Conservation (phyloP, 2,113 vertebrate genomes). For the Prunella fulvescens region DNA sequence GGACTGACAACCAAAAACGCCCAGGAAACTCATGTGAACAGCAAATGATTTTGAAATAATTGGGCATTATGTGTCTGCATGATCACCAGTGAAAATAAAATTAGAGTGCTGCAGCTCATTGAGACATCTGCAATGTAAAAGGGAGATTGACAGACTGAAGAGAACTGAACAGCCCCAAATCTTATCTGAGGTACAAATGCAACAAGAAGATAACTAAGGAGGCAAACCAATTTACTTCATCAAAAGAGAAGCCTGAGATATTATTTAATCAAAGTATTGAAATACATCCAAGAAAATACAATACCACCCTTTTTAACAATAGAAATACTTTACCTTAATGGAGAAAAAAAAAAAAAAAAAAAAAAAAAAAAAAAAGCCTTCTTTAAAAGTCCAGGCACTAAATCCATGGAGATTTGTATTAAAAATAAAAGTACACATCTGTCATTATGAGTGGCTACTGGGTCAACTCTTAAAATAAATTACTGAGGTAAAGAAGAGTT, state of each 20-base stretch:
- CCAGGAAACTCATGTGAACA: background rate
- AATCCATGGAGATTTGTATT: background rate
- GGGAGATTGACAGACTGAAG: background rate
- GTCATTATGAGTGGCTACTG: background rate
- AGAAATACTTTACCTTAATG: background rate
- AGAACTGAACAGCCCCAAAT: background rate
- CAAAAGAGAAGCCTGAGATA: background rate
- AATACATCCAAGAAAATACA: background rate
- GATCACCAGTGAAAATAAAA: background rate
- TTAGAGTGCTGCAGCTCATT: background rate
- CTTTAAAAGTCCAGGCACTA: background rate
- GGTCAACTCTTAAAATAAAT: background rate
- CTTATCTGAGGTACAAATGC: background rate
- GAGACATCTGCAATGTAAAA: background rate
- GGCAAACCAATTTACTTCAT: background rate
- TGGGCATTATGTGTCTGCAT: background rate
- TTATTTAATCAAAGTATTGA: background rate
- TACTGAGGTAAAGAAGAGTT: background rate
- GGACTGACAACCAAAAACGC: background rate
- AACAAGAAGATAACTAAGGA: background rate
- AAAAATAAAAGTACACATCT: background rate
- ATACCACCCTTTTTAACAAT: background rate
- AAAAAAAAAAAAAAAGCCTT: background rate
- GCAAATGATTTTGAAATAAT: background rate
- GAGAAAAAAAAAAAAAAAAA: background rate